phyloP scores from a whole-genome alignment of 2,113 vertebrate genomes.

The Isurus oxyrinchus region DNA sequence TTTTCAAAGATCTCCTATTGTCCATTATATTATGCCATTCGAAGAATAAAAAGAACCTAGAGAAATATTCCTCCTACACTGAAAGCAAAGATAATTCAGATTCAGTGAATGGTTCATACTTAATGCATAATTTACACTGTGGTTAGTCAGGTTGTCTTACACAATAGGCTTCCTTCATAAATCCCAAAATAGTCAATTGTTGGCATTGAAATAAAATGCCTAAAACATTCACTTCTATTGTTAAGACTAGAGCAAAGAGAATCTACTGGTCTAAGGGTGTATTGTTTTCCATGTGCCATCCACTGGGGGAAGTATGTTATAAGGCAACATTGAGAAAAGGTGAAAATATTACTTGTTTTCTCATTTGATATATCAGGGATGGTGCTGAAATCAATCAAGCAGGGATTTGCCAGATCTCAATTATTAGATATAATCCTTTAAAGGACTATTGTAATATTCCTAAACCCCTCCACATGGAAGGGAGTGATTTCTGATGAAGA shows the following conservation, averaged over 20 bases:
- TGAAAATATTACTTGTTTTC: neutral
- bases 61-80: neutral
- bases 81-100: neutral
- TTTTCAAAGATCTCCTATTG: constrained; percentile 4
- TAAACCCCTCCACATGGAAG: neutral
- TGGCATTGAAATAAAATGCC: neutral
- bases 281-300: neutral
- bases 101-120: neutral
- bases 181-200: neutral
- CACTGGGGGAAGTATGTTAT: neutral
- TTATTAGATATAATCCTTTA: neutral
- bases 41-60: neutral
- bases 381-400: neutral
- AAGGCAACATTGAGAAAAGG: neutral
- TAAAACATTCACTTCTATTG: neutral
- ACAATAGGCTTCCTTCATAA: constrained; percentile 22
- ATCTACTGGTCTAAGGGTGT: neutral
- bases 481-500: neutral
- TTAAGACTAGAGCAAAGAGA: neutral
- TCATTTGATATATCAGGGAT: neutral
- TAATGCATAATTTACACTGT: neutral
- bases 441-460: neutral
- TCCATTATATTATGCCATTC: neutral
- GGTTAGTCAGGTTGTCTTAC: neutral
- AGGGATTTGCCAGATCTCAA: neutral